These are phyloP conservation scores for Achroia grisella DNA, from an alignment of 1,140 invertebrate genomes.

Conservation along the genomic window DNA sequence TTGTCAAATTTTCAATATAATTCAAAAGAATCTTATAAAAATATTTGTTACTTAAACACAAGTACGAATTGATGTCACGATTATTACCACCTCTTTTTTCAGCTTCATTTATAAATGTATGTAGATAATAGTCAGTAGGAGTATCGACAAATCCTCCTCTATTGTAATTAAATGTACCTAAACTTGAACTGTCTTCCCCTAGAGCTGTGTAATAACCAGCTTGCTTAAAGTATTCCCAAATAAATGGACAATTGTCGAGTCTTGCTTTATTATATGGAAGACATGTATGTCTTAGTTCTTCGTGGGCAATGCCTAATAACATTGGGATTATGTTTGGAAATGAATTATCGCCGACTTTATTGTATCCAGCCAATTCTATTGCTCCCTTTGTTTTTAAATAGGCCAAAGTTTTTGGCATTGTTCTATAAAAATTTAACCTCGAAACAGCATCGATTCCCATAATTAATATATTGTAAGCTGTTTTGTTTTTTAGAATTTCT, in stretches of 20 bases:
- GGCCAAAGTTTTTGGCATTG: conserved; percentile 81
- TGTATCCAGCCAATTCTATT: conserved; percentile 84
- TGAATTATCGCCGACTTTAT: conserved; percentile 87
- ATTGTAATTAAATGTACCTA: conserved; percentile 86
- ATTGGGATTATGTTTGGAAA: conserved; percentile 86
- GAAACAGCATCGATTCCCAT: conserved; percentile 92
- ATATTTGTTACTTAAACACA: conserved; percentile 77
- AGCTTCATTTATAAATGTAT: conserved; percentile 80
- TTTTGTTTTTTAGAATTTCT: conserved; percentile 10
- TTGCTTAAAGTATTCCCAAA: conserved; percentile 80
- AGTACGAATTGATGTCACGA: conserved; percentile 74
- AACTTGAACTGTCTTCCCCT: conserved; percentile 81
- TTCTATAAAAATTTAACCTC: conserved; percentile 85
- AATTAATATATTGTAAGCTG: conserved; percentile 79
- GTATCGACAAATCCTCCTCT: conserved; percentile 83
- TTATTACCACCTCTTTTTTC: too few relatives aligned
- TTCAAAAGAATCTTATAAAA: conserved; percentile 74
- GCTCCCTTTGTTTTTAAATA: conserved; percentile 76
- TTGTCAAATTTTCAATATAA: conserved; percentile 75
- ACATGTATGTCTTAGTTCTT: conserved; percentile 75
- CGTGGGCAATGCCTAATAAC: conserved; percentile 76
- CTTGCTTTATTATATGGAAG: conserved; percentile 64
- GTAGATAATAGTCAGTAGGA: conserved; percentile 87
- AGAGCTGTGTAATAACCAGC: conserved; percentile 85
- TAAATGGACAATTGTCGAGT: too few relatives aligned